These are phyloP conservation scores for Ascidia mentula DNA, from an alignment of 23 tunicate species.

Conservation along the genomic window DNA sequence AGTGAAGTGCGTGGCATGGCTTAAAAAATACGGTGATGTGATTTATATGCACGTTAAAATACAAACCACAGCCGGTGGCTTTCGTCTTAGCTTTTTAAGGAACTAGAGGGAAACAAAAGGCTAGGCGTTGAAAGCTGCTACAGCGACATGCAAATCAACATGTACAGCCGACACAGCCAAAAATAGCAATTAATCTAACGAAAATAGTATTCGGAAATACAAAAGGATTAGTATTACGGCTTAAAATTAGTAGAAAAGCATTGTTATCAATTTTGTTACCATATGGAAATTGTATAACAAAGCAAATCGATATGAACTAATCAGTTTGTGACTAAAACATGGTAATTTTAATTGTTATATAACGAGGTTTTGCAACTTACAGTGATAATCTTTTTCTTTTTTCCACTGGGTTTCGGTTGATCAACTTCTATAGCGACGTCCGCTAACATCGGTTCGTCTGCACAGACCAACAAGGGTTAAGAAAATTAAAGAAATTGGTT, in stretches of 20 bases:
- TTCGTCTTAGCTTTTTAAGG: neutral
- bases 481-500: too few species aligned
- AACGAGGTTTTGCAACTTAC: neutral
- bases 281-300: too few species aligned
- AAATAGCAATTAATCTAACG: neutral
- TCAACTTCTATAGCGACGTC: slow-evolving; percentile 27
- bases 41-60: neutral
- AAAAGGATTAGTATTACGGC: too few species aligned
- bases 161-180: neutral
- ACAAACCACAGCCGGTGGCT: neutral
- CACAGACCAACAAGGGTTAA: too few species aligned
- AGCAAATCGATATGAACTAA: too few species aligned
- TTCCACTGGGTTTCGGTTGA: neutral
- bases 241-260: too few species aligned
- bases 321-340: too few species aligned
- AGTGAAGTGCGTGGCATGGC: neutral
- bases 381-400: neutral
- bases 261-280: too few species aligned
- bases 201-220: neutral
- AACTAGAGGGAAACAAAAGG: neutral
- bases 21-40: neutral
- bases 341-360: too few species aligned
- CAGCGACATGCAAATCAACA: too few species aligned
- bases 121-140: neutral
- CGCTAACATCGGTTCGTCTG: neutral